These are phyloP conservation scores for Gadopsis marmoratus DNA, from an alignment of 2,797 vertebrate genomes.

Conservation along the genomic window DNA sequence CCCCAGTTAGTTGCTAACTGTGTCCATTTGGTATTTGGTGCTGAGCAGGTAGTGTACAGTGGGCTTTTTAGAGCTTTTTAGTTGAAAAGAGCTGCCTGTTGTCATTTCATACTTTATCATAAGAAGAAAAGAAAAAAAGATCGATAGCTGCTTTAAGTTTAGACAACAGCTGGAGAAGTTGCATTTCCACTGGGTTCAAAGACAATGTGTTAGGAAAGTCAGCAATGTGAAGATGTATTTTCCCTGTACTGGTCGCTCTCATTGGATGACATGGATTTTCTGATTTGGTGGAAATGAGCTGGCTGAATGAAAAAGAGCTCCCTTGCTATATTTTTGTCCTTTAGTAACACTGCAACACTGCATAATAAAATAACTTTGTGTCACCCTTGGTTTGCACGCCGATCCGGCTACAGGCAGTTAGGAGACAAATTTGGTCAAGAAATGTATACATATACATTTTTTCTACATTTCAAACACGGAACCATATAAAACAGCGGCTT, in stretches of 20 bases:
- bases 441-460: conserved; percentile 9
- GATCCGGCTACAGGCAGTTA: conserved; percentile 17
- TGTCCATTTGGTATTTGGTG: neutral
- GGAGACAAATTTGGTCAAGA: conserved; percentile 32
- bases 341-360: conserved; percentile 24
- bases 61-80: neutral
- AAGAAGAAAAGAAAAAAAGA: neutral
- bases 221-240: conserved; percentile 20
- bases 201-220: neutral
- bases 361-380: conserved; percentile 27
- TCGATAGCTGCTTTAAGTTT: neutral
- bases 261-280: conserved; percentile 36
- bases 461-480: conserved; percentile 12
- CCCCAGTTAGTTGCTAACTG: neutral
- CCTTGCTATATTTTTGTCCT: conserved; percentile 20
- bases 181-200: neutral
- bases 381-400: conserved; percentile 34
- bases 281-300: conserved; percentile 33
- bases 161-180: neutral
- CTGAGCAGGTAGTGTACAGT: neutral
- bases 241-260: conserved; percentile 16
- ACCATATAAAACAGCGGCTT: conserved; percentile 26
- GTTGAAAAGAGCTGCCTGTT: conserved; percentile 1
- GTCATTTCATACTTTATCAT: neutral
- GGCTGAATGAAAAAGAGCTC: conserved; percentile 50